These are phyloP conservation scores for Chelonus insularis DNA, from an alignment of 1,140 invertebrate genomes.

Conservation along the genomic window DNA sequence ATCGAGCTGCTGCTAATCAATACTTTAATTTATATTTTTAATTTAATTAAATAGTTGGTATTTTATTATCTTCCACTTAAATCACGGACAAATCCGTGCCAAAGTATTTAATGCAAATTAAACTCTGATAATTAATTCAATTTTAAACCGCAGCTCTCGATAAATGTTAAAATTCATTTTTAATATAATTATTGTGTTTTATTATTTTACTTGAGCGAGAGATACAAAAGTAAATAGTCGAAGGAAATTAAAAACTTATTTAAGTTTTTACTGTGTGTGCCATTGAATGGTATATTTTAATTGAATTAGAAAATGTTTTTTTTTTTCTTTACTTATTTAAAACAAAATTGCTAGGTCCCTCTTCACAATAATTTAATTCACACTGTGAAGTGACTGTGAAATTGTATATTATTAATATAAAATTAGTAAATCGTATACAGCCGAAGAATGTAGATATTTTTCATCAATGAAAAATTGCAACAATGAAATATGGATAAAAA, in stretches of 20 bases:
- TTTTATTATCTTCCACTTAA: neutral
- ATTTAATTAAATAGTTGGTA: no score
- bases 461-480: constrained; percentile 45
- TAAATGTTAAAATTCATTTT: neutral
- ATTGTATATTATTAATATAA: constrained; percentile 48
- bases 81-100: constrained; percentile 3
- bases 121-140: neutral
- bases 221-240: neutral
- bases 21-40: no score
- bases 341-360: constrained; percentile 17
- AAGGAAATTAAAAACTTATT: constrained; percentile 5
- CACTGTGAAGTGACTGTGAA: constrained; percentile 46
- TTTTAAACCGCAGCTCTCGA: neutral
- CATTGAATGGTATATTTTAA: constrained; percentile 25
- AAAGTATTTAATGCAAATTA: constrained; percentile 2
- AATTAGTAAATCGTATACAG: constrained; percentile 43
- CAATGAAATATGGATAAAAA: constrained; percentile 44
- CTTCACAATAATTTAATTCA: constrained; percentile 37
- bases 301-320: constrained; percentile 21
- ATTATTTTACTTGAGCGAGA: no score
- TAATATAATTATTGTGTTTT: neutral
- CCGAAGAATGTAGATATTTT: constrained; percentile 60
- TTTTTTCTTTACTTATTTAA: constrained; percentile 29
- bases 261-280: constrained; percentile 24
- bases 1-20: no score